These are phyloP conservation scores for Mesodorylaimus sp. DNA, from an alignment of 2,888 invertebrate genomes.

Conservation along the genomic window DNA sequence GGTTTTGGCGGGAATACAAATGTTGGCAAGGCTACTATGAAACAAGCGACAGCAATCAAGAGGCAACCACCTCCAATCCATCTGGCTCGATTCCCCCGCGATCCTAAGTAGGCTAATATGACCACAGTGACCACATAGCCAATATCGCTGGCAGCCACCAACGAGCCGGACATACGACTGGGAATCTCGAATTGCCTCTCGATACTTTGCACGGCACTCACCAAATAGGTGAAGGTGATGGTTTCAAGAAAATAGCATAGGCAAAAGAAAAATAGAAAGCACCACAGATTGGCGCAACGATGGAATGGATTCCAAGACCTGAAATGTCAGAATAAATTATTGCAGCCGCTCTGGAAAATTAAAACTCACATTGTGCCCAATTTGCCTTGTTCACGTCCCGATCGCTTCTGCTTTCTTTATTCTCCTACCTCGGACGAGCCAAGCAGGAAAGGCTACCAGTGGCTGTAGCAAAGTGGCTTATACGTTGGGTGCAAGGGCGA, in stretches of 20 bases:
- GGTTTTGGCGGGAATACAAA: slow-evolving; percentile 6
- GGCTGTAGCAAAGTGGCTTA: too few species aligned
- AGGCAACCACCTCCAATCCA: slow-evolving; percentile 12
- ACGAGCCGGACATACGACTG: slow-evolving; percentile 5
- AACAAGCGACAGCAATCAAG: slow-evolving; percentile 8
- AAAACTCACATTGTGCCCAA: too few species aligned
- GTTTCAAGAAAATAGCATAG: slow-evolving; percentile 27
- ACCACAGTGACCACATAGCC: slow-evolving; percentile 9
- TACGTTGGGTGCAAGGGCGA: too few species aligned
- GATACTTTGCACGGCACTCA: slow-evolving; percentile 21
- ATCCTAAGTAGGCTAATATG: slow-evolving; percentile 8
- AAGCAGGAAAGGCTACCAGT: too few species aligned
- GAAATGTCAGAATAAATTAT: too few species aligned
- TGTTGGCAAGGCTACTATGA: slow-evolving; percentile 1
- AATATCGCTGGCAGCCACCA: slow-evolving; percentile 9
- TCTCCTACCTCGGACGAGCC: too few species aligned
- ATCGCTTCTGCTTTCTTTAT: too few species aligned
- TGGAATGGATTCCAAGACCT: too few species aligned
- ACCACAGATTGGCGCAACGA: slow-evolving; percentile 10
- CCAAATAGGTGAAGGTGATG: slow-evolving; percentile 29
- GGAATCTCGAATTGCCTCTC: slow-evolving; percentile 11
- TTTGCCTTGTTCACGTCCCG: too few species aligned
- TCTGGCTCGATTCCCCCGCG: slow-evolving; percentile 8
- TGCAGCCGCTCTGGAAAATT: too few species aligned
- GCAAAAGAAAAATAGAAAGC: slow-evolving; percentile 23